Evolutionary conservation across 2,888 invertebrate genomes (phyloP).

Genomic region (Microctonus brassicae): DNA sequence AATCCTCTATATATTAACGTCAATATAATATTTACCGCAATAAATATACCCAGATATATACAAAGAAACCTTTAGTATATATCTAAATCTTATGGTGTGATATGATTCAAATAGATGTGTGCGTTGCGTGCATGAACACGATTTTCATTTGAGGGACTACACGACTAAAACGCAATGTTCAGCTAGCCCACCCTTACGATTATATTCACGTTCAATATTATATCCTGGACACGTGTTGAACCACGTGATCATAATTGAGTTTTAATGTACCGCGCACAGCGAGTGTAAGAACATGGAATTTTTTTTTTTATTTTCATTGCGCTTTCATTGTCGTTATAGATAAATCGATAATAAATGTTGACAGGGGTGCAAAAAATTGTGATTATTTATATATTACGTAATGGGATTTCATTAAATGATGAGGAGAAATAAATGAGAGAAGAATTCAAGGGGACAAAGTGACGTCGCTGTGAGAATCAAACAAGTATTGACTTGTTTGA

Average conservation of each 20-base stretch:
- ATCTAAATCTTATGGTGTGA: not conserved
- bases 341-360: not conserved
- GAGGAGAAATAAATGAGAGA: too few relatives aligned
- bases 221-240: conserved; percentile 42
- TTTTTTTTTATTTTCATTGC: not conserved
- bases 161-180: not conserved
- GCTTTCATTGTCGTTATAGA: not conserved
- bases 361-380: not conserved
- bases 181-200: not conserved
- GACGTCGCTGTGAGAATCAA: too few relatives aligned
- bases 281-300: not conserved
- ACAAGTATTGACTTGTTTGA: too few relatives aligned
- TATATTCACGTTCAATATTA: conserved; percentile 15
- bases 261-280: conserved; percentile 41
- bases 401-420: too few relatives aligned
- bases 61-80: not conserved
- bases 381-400: not conserved
- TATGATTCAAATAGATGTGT: not conserved
- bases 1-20: not conserved
- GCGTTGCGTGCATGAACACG: not conserved
- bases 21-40: not conserved
- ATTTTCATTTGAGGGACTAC: not conserved
- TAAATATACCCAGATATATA: not conserved
- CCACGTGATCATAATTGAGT: conserved; percentile 49
- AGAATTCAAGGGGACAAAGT: too few relatives aligned